Conservation (phyloP, 2,888 invertebrate species). For the Sisyra terminalis region DNA sequence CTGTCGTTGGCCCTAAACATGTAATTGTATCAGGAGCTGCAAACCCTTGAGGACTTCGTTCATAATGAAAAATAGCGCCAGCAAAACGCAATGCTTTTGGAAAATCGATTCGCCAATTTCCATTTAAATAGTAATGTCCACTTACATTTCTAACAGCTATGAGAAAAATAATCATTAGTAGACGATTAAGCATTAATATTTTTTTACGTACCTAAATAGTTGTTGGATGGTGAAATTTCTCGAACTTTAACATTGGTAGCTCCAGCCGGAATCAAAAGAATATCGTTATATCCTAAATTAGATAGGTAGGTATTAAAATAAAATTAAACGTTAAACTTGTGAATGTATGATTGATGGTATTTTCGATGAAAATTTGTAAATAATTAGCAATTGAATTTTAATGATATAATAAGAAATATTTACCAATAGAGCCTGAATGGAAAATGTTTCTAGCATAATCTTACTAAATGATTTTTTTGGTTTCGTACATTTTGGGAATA, state of each 20-base stretch:
- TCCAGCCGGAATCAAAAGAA: slow-evolving; percentile 78
- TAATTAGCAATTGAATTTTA: too few species aligned
- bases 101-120: slow-evolving; percentile 87
- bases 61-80: slow-evolving; percentile 77
- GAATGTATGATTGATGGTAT: too few species aligned
- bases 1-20: slow-evolving; percentile 78
- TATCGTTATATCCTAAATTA: slow-evolving; percentile 74
- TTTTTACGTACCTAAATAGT: slow-evolving; percentile 59
- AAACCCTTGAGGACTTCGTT: slow-evolving; percentile 63
- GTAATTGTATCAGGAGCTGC: slow-evolving; percentile 71
- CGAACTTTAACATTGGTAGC: slow-evolving; percentile 77
- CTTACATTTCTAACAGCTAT: slow-evolving; percentile 70
- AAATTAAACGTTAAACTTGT: too few species aligned
- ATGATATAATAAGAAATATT: too few species aligned
- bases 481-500: too few species aligned
- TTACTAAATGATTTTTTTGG: too few species aligned
- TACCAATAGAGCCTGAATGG: too few species aligned
- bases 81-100: slow-evolving; percentile 65
- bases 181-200: neutral
- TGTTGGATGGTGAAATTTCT: slow-evolving; percentile 68
- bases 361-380: too few species aligned
- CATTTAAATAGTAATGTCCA: slow-evolving; percentile 82
- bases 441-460: too few species aligned
- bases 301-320: too few species aligned
- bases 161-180: slow-evolving; percentile 12